Conservation (phyloP, 2,797 vertebrate species). For the Galago senegalensis region DNA sequence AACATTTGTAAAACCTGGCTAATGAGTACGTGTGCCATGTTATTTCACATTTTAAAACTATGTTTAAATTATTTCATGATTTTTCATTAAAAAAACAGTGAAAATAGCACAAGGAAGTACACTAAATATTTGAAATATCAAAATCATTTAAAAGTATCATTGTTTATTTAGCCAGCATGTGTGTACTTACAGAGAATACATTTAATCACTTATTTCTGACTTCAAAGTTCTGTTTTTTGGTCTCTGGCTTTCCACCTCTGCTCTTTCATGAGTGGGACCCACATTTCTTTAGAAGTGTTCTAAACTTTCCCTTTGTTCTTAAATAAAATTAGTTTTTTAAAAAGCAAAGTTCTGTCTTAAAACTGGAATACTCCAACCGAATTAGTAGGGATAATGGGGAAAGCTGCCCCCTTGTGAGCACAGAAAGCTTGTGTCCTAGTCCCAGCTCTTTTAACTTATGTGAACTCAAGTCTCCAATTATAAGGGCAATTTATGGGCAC, state of each 20-base stretch:
- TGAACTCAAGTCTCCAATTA: background rate
- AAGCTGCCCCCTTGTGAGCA: background rate
- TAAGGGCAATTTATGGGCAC: background rate
- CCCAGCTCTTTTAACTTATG: background rate
- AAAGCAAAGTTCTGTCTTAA: conserved; percentile 11
- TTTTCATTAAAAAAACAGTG: conserved; percentile 5
- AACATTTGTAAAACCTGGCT: background rate
- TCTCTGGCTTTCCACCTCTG: too few relatives aligned
- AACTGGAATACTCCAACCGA: background rate
- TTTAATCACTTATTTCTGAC: background rate
- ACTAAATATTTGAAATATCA: background rate
- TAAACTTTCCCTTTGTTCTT: too few relatives aligned
- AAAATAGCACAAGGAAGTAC: conserved; percentile 7
- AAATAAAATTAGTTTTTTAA: too few relatives aligned
- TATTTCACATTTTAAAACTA: conserved; percentile 6
- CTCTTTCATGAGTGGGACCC: too few relatives aligned
- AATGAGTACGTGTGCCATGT: background rate
- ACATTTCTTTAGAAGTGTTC: too few relatives aligned
- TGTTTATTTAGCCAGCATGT: background rate
- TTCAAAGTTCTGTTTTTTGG: conserved; percentile 24
- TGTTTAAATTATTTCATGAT: background rate
- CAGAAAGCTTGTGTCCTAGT: background rate
- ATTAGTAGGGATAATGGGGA: background rate
- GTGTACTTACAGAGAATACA: conserved; percentile 4
- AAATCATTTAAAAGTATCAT: background rate